Base-by-base conservation (phyloP, 2,797 vertebrate genomes). In the Hoplostethus mediterraneus region DNA sequence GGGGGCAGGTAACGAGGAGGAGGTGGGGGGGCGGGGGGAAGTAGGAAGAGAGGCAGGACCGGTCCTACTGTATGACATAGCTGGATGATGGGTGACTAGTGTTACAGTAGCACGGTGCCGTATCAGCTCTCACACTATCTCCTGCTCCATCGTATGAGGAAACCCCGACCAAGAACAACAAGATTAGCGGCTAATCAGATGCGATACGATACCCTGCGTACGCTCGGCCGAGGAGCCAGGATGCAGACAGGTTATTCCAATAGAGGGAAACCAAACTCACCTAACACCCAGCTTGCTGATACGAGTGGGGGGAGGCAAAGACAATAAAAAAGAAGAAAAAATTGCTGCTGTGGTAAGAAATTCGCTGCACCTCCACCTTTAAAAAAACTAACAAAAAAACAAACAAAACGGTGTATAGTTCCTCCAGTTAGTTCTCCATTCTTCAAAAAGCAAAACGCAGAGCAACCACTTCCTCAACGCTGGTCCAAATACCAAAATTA, bases 131-230 rank as follows among this genome's bases (percentile, higher is more conserved):
- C 75, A 28, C 17, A 16, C 61, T 86, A 87, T 88, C 87, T 68
- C 58, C 30, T 0, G 48, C 30, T 75, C 54, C 72, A 89, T 87
- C 84, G 28, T 17, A 83, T 58, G 75, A 90, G 85, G 82, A 90
- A 87, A 87, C 68, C 71, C 79, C 58, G 54, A 89, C 75, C 53
- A 75, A 79, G 84, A 84, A 66, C 80, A 88, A 85, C 80, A 76
- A 80, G 85, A 89, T 92, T 83, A 89, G 82, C 21, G 33, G n/a
- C 72, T 90, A 83, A 90, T 91, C 82, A 85, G 82, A 81, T 79
- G 86, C 36, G 79, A 90, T 77, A 73, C 0, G 81, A 91, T 84
- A 87, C 84, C 65, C 55, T 63, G 51, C 12, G 14, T 21, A 21
- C 68, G 68, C 54, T 59, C 21, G 45, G 6, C 53, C 7, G 70